Conservation (phyloP, 2,113 vertebrate genomes). For the Ammodytes marinus region DNA sequence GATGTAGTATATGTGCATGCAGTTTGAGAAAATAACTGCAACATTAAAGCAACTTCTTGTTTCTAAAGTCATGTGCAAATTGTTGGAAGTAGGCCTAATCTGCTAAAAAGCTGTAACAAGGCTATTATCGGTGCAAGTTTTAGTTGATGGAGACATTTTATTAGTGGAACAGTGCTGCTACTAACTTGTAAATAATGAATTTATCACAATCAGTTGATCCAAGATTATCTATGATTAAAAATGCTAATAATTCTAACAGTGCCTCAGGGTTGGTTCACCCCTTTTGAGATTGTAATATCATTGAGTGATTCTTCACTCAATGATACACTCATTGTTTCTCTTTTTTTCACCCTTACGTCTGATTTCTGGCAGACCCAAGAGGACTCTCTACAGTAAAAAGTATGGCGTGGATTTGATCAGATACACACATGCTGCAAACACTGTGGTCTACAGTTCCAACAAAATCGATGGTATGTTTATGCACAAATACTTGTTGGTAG, state of each 20-base stretch:
- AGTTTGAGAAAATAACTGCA: not conserved
- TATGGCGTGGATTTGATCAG: conserved; percentile 99
- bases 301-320: not conserved
- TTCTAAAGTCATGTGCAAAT: not conserved
- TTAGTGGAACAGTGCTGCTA: not conserved
- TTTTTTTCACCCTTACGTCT: not conserved
- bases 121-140: not conserved
- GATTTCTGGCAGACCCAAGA: conserved; percentile 89
- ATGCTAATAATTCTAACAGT: not conserved
- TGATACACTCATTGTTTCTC: not conserved
- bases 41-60: not conserved
- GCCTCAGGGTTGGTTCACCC: too few relatives aligned
- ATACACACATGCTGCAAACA: conserved; percentile 99
- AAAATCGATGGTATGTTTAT: conserved; percentile 96
- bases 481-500: not conserved
- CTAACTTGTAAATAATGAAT: not conserved
- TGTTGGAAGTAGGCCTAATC: not conserved
- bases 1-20: too few relatives aligned
- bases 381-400: conserved; percentile 99
- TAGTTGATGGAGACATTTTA: not conserved
- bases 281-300: not conserved
- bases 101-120: too few relatives aligned
- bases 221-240: not conserved
- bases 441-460: conserved; percentile 99
- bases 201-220: not conserved